phyloP scores from a whole-genome alignment of 2,797 vertebrate species.

The Pyrocephalus nanus region DNA sequence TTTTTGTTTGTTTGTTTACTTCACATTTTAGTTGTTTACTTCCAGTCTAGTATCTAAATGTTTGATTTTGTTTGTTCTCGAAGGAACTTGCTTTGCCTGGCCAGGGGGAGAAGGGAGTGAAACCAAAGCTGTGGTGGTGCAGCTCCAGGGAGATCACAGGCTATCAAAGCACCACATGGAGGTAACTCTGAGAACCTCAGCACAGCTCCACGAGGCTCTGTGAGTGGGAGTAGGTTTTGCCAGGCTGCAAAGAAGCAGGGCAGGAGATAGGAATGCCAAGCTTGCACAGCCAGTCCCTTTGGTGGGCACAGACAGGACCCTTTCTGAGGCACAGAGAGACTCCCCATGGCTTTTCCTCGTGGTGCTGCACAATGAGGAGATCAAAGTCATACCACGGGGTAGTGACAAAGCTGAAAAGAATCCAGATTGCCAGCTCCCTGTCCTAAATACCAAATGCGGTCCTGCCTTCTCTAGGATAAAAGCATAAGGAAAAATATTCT shows the following conservation, averaged over 20 bases:
- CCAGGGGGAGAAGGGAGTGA: neutral
- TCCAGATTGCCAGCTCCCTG: slow-evolving; percentile 55
- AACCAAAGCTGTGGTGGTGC: neutral
- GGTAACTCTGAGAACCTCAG: neutral
- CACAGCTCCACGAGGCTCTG: neutral
- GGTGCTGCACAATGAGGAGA: neutral
- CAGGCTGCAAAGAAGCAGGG: neutral
- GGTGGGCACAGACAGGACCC: neutral
- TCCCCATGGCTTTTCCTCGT: neutral
- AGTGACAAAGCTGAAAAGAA: slow-evolving; percentile 63
- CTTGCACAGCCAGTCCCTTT: neutral
- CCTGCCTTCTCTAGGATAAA: slow-evolving; percentile 53
- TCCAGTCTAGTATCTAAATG: neutral
- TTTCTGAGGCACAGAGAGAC: neutral
- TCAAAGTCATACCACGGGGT: neutral
- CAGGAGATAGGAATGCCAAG: neutral
- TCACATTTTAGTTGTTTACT: neutral
- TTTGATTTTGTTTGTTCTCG: neutral
- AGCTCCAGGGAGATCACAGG: neutral
- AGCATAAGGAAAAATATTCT: neutral
- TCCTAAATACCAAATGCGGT: slow-evolving; percentile 55
- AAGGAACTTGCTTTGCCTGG: neutral
- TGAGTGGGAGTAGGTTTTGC: neutral
- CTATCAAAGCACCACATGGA: rapidly evolving
- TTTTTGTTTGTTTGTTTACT: neutral